Conservation (phyloP, 2,797 vertebrate genomes). For the Acanthis flammea region DNA sequence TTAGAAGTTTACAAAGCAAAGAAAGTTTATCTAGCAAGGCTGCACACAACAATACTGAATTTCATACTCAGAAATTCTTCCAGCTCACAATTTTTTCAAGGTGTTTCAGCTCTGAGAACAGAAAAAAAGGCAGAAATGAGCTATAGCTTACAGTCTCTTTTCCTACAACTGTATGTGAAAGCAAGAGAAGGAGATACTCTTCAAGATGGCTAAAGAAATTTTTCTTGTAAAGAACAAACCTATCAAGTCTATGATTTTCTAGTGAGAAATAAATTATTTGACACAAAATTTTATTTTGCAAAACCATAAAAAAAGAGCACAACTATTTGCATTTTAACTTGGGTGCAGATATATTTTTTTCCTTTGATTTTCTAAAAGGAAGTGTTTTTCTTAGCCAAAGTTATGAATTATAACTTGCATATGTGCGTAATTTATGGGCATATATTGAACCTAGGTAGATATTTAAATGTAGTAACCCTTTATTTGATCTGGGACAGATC, state of each 20-base stretch:
- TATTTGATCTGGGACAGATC: neutral
- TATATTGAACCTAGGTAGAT: neutral
- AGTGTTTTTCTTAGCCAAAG: neutral
- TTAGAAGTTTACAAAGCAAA: conserved; percentile 8
- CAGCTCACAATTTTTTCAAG: conserved; percentile 52
- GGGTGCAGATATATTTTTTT: neutral
- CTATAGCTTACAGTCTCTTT: neutral
- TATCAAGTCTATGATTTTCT: neutral
- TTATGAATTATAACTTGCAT: neutral
- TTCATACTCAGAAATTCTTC: conserved; percentile 64
- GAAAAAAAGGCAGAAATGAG: conserved; percentile 54
- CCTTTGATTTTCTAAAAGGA: neutral
- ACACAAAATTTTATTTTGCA: neutral
- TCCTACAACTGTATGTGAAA: neutral
- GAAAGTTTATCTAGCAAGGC: conserved; percentile 20
- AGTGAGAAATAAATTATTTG: neutral
- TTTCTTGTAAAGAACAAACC: neutral
- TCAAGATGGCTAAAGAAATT: neutral
- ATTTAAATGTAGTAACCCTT: neutral
- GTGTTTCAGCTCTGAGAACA: conserved; percentile 59
- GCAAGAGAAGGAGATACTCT: neutral
- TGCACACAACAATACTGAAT: conserved; percentile 34
- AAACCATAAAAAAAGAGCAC: neutral
- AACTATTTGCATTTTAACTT: neutral
- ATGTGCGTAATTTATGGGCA: neutral